phyloP scores from a whole-genome alignment of 1,140 invertebrate genomes.

The Procambarus virginalis region DNA sequence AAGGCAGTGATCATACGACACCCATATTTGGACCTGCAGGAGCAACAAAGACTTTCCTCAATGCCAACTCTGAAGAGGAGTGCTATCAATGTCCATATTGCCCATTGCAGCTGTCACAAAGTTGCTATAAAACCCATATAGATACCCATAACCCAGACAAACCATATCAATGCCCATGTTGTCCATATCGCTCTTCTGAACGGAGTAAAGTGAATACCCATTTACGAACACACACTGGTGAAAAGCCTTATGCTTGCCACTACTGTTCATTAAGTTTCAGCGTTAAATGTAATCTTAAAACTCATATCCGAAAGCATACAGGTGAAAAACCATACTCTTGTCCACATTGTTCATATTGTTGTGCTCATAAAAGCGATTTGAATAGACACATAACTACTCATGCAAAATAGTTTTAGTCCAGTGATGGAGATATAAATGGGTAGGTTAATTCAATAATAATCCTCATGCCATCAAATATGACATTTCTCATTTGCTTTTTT shows the following conservation, averaged over 20 bases:
- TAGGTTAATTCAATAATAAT: too few species aligned
- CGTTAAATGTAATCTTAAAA: slow-evolving; percentile 30
- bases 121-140: slow-evolving; percentile 3
- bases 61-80: neutral
- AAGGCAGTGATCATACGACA: slow-evolving; percentile 3
- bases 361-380: slow-evolving; percentile 33
- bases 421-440: too few species aligned
- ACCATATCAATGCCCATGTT: neutral
- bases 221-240: slow-evolving; percentile 19
- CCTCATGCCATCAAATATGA: too few species aligned
- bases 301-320: slow-evolving; percentile 24
- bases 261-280: slow-evolving; percentile 21
- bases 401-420: neutral
- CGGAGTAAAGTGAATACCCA: neutral
- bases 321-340: slow-evolving; percentile 22
- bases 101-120: slow-evolving; percentile 19
- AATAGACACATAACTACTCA: slow-evolving; percentile 21
- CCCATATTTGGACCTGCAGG: slow-evolving; percentile 7
- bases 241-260: slow-evolving; percentile 23
- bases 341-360: slow-evolving; percentile 17
- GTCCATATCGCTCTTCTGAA: slow-evolving; percentile 7
- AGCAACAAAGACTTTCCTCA: slow-evolving; percentile 7
- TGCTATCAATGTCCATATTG: neutral
- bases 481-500: too few species aligned
- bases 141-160: slow-evolving; percentile 7